Base-by-base conservation (phyloP, 1,140 invertebrate genomes). In the Lutraria rhynchaena region DNA sequence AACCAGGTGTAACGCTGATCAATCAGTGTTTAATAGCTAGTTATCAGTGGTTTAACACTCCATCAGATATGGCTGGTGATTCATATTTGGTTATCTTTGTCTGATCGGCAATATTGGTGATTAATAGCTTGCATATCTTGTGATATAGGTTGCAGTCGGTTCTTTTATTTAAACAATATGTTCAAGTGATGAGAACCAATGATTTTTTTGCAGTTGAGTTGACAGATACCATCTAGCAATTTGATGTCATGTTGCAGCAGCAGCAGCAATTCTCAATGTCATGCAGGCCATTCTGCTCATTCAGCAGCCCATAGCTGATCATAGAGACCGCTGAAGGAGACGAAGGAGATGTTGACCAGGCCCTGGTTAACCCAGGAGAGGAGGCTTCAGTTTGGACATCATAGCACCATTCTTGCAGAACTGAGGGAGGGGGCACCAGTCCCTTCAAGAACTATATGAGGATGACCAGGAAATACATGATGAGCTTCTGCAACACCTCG, bases 361-460 rank as follows among this genome's bases (percentile, higher is more conserved):
- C n/a, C n/a, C n/a, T n/a, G n/a, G n/a, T n/a, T n/a, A n/a, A n/a
- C n/a, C n/a, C 58, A 61, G 58, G 58, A 22, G 22, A 22, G 24
- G 33, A 61, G 58, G 58, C 58, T 61, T 61, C 63, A 67, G 41
- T 67, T 67, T 67, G 63, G 63, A 37, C 63, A 41, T 31, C 44
- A 67, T 44, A 44, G 37, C 63, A 37, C 33, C 33, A 44, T 67
- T 67, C 33, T 81, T 33, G 77, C 35, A 22, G 77, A 81, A 31
- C 46, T 81, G n/a, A 17, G 78, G 19, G 41, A 74, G 22, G n/a
- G 55, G 55, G 78, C 78, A 27, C 35, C n/a, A 51, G 29, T 9
- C 60, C 82, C 55, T 83, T 83, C 82, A 65, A 71, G 35, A 70
- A 83, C 75, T 83, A 71, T 63, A 69, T 83, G 82, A 15, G 82